Evolutionary conservation across 2,797 vertebrate species (phyloP).

Genomic region (Halcyon chelicuti): DNA sequence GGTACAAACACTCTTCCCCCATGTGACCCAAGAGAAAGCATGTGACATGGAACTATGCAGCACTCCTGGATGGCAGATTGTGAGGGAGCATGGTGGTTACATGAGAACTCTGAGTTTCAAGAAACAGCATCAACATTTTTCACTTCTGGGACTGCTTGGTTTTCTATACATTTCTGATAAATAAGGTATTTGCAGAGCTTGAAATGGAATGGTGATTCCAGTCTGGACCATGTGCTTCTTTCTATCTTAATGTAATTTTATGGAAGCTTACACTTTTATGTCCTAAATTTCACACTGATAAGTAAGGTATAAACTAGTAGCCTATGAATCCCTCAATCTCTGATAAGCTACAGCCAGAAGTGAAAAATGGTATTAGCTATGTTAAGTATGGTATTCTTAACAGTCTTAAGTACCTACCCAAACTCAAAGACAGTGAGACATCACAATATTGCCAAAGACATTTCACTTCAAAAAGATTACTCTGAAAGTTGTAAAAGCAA

Average conservation of each 20-base stretch:
- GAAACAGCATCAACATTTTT: neutral
- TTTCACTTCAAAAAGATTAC: neutral
- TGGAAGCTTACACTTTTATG: neutral
- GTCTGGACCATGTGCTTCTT: neutral
- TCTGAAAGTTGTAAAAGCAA: neutral
- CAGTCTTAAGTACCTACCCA: neutral
- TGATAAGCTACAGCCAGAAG: neutral
- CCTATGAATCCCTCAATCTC: accelerated
- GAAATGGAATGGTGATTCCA: neutral
- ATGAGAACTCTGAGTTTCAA: neutral
- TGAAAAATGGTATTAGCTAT: neutral
- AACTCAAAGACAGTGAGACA: neutral
- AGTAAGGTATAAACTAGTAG: neutral
- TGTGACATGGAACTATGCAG: accelerated
- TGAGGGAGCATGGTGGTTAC: neutral
- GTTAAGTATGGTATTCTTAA: neutral
- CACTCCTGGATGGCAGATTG: neutral
- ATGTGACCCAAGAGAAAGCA: accelerated
- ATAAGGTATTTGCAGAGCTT: neutral
- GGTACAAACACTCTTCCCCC: neutral
- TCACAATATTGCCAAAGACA: neutral
- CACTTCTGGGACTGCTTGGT: neutral
- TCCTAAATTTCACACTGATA: neutral
- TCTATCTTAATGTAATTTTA: too few relatives aligned
- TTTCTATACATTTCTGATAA: neutral